These are phyloP conservation scores for Colinus virginianus DNA, from an alignment of 2,113 vertebrate species.

Conservation along the genomic window DNA sequence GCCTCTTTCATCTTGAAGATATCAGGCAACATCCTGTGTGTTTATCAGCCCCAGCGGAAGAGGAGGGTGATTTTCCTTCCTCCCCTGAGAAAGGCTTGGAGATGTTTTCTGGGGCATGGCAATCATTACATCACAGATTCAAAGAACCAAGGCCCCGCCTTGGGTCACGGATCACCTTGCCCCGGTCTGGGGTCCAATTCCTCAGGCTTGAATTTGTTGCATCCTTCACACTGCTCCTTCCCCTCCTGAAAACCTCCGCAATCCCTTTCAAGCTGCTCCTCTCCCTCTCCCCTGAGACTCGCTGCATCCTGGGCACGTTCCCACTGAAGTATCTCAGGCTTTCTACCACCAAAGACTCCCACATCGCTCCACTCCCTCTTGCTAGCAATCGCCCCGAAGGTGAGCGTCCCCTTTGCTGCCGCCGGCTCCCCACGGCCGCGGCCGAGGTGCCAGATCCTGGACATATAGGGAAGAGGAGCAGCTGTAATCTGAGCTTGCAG, in stretches of 20 bases:
- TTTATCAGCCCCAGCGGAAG: neutral
- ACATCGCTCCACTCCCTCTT: accelerated
- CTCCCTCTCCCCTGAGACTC: neutral
- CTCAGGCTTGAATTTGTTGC: neutral
- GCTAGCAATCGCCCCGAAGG: neutral
- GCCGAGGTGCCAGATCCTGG: conserved; percentile 35
- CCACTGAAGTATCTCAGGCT: neutral
- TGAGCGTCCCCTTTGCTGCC: neutral
- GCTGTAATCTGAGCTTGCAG: conserved; percentile 51
- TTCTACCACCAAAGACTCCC: accelerated
- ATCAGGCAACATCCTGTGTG: accelerated
- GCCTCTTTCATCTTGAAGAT: neutral
- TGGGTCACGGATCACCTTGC: neutral
- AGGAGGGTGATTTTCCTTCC: neutral
- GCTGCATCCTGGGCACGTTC: neutral
- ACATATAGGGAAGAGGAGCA: conserved; percentile 57
- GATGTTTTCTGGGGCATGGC: neutral
- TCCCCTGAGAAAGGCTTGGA: neutral
- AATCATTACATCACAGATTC: neutral
- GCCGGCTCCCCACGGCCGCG: neutral
- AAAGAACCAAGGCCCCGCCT: neutral
- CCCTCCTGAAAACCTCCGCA: neutral
- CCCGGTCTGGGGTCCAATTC: neutral
- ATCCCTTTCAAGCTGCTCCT: neutral
- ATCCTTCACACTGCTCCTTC: neutral